Evolutionary conservation across 2,797 vertebrate genomes (phyloP), one percentile per base, ranked within the genome.

Genomic region (Ispidina picta): DNA sequence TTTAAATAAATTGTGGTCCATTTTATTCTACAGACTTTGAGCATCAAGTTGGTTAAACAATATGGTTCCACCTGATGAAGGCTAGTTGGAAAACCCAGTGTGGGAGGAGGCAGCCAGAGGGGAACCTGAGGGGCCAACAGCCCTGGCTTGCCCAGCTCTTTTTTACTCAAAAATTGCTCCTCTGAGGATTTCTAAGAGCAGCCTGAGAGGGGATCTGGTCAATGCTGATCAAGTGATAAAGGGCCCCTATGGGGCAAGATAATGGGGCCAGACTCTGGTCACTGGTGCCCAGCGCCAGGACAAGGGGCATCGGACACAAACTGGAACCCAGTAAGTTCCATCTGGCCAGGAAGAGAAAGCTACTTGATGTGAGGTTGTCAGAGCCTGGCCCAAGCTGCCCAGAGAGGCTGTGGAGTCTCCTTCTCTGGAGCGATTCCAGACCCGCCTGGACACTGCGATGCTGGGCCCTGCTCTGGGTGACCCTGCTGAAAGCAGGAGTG

Each of bases 11-110:
- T 2, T 4, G 5, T 26, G 4, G 29, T 65, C 70, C 54, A 14
- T 25, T 80, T 59, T 51, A 10, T 23, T 43, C 44, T 59, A 9
- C 19, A 29, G 58, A 26, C 46, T 54, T 1, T 0, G 23, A 51
- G 35, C 60, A 31, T 9, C 25, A 8, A 33, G n/a, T 19, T 1
- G 6, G 58, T 29, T 28, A 11, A 15, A 9, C 18, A 63, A 4
- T 1, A 1, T 0, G 19, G 28, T 9, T 51, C 17, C n/a, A 7
- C 9, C 8, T 12, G 37, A 8, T 25, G 63, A 35, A 23, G 26
- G 37, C 51, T 29, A 52, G 33, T 65, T 20, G 23, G 46, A 21
- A 5, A 29, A 8, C 7, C 18, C 29, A 14, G 18, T 28, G 3
- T 10, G 13, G 7, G 12, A 25, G 59, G 21, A 11, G 82, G 54